These are phyloP conservation scores for Paracentrotus lividus DNA, from an alignment of 53 echinoderm and acorn worm genomes.

Conservation along the genomic window DNA sequence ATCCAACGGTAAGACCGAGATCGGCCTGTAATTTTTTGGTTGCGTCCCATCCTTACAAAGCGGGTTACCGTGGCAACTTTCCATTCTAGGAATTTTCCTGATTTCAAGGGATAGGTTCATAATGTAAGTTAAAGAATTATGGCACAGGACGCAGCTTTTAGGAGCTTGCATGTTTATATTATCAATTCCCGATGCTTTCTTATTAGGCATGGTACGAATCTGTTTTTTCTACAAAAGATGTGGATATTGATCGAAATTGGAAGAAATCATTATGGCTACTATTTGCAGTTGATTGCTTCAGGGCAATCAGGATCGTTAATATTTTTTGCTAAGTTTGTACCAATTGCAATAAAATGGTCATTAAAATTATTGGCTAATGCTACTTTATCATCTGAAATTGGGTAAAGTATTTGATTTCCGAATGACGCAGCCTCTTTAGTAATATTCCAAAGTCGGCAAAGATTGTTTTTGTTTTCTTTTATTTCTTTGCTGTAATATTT, in stretches of 20 bases:
- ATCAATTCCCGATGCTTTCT: background rate
- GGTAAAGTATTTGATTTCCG: background rate
- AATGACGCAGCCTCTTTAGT: background rate
- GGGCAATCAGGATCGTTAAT: background rate
- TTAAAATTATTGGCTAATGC: background rate
- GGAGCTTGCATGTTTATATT: background rate
- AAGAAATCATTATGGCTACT: background rate
- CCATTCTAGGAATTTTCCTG: background rate
- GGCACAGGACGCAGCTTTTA: too few species aligned
- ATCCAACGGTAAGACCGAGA: too few species aligned
- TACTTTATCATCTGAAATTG: background rate
- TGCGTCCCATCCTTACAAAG: too few species aligned
- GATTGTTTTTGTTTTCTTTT: background rate
- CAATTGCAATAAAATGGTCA: background rate
- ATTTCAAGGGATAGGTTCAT: background rate
- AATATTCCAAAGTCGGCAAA: background rate
- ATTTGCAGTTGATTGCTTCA: background rate
- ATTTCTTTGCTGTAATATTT: background rate
- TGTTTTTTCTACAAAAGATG: slow-evolving; percentile 10
- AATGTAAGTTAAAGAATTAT: background rate
- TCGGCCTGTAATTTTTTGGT: too few species aligned
- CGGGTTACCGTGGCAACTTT: background rate
- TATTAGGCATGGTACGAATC: background rate
- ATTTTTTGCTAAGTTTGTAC: background rate
- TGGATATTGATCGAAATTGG: background rate